These are phyloP conservation scores for Gasterosteus aculeatus DNA, from an alignment of 2,113 vertebrate species.

Conservation along the genomic window DNA sequence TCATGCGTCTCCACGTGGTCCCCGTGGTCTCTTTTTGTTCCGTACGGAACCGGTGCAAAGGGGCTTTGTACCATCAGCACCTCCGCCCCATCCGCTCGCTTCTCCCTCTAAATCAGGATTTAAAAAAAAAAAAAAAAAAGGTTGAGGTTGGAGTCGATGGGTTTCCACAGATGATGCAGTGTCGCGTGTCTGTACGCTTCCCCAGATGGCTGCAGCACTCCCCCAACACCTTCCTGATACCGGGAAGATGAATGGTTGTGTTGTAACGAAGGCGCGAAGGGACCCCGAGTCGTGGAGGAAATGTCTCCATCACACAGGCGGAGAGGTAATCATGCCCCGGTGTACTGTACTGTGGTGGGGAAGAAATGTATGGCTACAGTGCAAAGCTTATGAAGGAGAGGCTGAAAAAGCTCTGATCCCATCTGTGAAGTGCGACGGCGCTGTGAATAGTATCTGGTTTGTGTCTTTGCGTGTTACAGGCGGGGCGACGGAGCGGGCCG, in stretches of 20 bases:
- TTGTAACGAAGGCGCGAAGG: conserved; percentile 78
- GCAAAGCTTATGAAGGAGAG: conserved; percentile 56
- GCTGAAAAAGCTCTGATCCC: conserved; percentile 44
- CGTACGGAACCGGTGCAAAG: conserved; percentile 46
- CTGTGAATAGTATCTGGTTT: conserved; percentile 24
- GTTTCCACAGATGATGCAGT: conserved; percentile 81
- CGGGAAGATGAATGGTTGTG: conserved; percentile 78
- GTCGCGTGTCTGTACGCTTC: conserved; percentile 66
- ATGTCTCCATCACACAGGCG: conserved; percentile 76
- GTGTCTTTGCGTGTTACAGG: conserved; percentile 4
- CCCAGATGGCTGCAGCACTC: conserved; percentile 61
- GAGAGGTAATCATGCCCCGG: conserved; percentile 71
- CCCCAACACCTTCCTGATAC: conserved; percentile 62
- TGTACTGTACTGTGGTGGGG: conserved; percentile 48
- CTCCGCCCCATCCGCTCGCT: conserved; percentile 46
- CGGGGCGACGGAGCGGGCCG: neutral
- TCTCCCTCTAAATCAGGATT: conserved; percentile 77
- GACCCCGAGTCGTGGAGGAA: conserved; percentile 71
- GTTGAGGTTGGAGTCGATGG: conserved; percentile 74
- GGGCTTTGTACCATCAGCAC: conserved; percentile 66
- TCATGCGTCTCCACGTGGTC: conserved; percentile 74
- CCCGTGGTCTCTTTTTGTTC: conserved; percentile 76
- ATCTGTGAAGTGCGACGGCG: conserved; percentile 16
- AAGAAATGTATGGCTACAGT: conserved; percentile 48
- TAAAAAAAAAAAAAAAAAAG: conserved; percentile 51